phyloP scores from a whole-genome alignment of 2,797 vertebrate species.

The Dermochelys coriacea region DNA sequence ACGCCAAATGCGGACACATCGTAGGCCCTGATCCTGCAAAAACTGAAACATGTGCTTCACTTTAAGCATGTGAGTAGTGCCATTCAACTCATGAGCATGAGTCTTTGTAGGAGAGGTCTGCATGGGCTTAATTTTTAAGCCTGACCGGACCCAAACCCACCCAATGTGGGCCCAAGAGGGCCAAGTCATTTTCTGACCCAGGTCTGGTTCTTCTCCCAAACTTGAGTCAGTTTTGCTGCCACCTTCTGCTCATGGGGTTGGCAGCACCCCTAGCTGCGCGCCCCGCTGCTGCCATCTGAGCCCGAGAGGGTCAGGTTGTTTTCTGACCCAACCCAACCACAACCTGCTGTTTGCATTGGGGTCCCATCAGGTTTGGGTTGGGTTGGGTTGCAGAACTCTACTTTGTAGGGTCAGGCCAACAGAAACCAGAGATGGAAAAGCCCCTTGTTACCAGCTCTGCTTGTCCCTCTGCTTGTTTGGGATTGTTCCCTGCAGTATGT shows the following conservation, averaged over 20 bases:
- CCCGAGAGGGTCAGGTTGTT: background rate
- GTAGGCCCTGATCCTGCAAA: background rate
- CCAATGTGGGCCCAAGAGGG: too few species aligned
- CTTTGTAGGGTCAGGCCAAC: background rate
- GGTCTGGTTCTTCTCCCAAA: background rate
- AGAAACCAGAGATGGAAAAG: background rate
- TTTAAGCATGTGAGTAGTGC: background rate
- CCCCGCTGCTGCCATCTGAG: background rate
- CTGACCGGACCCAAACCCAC: background rate
- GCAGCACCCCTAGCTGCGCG: background rate
- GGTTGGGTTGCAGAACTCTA: background rate
- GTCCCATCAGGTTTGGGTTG: background rate
- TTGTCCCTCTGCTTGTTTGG: background rate
- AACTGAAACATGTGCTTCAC: background rate
- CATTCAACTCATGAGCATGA: background rate
- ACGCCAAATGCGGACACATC: background rate
- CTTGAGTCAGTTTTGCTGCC: background rate
- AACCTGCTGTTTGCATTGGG: background rate
- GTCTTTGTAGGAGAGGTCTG: background rate
- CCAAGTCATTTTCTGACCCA: background rate
- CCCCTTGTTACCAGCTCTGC: background rate
- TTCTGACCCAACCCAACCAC: background rate
- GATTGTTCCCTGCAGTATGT: fast-evolving
- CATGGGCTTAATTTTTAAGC: background rate
- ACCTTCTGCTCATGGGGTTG: background rate